Evolutionary conservation across 1,140 invertebrate genomes (phyloP).

Genomic region (Pentalonia nigronervosa): DNA sequence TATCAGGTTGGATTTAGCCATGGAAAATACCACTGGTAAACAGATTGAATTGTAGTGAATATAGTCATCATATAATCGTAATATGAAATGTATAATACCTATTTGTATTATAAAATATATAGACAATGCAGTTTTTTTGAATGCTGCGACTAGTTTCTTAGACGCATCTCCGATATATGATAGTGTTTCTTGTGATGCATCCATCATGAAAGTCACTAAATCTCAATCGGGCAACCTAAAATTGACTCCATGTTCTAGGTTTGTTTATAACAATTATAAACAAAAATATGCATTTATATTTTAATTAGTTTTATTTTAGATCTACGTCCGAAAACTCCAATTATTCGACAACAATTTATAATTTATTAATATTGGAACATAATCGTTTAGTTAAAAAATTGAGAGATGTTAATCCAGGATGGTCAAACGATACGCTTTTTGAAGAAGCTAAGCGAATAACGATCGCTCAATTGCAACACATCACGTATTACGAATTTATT

Average conservation of each 20-base stretch:
- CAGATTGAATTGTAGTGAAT: neutral
- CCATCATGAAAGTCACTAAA: neutral
- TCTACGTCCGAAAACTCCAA: constrained; percentile 64
- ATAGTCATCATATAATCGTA: neutral
- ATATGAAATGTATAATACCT: neutral
- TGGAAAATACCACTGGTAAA: constrained; percentile 38
- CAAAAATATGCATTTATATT: neutral
- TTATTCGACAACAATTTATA: constrained; percentile 27
- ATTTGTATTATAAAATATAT: constrained; percentile 51
- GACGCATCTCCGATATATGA: constrained; percentile 91
- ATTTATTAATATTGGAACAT: constrained; percentile 64
- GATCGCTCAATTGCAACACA: constrained; percentile 69
- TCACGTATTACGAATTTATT: constrained; percentile 71
- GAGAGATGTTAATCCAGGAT: constrained; percentile 64
- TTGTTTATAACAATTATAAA: neutral
- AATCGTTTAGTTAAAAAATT: constrained; percentile 64
- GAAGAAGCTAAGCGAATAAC: constrained; percentile 68
- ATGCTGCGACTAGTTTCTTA: constrained; percentile 88
- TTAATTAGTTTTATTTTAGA: constrained; percentile 66
- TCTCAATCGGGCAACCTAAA: neutral
- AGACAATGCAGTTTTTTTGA: constrained; percentile 85
- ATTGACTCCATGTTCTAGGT: neutral
- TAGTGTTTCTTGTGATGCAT: constrained; percentile 62
- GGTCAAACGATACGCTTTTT: constrained; percentile 66
- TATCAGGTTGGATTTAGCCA: constrained; percentile 56